Base-by-base conservation (phyloP, 2,888 invertebrate genomes). In the Drosophila fulvimacula region DNA sequence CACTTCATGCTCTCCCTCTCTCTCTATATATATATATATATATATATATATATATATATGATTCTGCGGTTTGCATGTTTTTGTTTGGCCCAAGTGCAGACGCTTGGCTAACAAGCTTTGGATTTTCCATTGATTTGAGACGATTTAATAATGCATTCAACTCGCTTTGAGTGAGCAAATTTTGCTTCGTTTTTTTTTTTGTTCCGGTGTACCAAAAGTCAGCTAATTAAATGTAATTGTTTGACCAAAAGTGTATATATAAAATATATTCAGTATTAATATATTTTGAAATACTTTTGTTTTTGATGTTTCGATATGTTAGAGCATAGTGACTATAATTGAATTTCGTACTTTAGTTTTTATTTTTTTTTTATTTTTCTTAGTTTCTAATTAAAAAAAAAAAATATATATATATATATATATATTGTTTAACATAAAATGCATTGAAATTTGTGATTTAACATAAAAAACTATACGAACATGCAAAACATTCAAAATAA, bases 81-180 rank as follows among this genome's bases (percentile, higher is more conserved):
- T 46, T 27, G 34, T 49, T 62, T 57, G 36, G 39, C 11, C 51
- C 41, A 42, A 42, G 32, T 41, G 27, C 39, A 36, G 21, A 39
- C 27, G 38, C 38, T 69, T 21, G 17, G 39, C 74, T 74, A 81
- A 75, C 81, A 72, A 83, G 66, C 67, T 56, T 15, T 19, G n/a
- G 48, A 46, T 60, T 62, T 41, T 38, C 42, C 51, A 48, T 63
- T 63, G 64, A 77, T 66, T 74, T 59, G 21, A 27, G 36, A 13
- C 21, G 27, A 51, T 48, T 42, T 49, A 38, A 11, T 46, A 56
- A 52, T 19, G 39, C 53, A 56, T 32, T 38, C 17, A 57, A 49
- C 34, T 46, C 17, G 30, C 11, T 41, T 21, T 6, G 48, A 17
- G 27, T 17, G 34, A 67, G 17, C 36, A 32, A 46, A 46, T 27